These are phyloP conservation scores for Machimus rusticus DNA, from an alignment of 2,888 invertebrate species.

Conservation along the genomic window DNA sequence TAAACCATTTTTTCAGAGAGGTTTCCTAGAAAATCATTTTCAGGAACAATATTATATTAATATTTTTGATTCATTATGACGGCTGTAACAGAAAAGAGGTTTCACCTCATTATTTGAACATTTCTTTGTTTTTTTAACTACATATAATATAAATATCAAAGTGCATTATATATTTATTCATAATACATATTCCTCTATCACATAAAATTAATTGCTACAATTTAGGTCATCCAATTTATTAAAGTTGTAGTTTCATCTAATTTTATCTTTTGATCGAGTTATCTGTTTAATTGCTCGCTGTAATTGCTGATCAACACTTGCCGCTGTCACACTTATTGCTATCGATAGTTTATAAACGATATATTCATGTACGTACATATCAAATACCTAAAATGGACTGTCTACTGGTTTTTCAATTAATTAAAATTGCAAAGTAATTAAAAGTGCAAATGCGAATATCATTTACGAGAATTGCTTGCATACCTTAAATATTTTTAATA, in stretches of 20 bases:
- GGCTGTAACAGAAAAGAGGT: no score
- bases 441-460: neutral
- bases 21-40: no score
- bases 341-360: neutral
- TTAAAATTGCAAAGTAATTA: neutral
- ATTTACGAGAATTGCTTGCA: neutral
- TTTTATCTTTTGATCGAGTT: neutral
- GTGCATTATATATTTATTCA: neutral
- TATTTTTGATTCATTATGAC: no score
- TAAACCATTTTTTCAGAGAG: no score
- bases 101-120: neutral
- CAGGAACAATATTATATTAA: no score
- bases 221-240: neutral
- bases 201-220: neutral
- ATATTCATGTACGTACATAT: neutral
- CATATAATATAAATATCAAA: neutral
- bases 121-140: neutral
- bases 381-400: neutral
- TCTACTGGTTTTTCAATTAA: neutral
- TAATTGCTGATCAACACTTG: neutral
- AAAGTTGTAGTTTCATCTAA: neutral
- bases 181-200: neutral
- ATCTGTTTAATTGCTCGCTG: neutral
- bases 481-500: neutral
- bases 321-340: neutral